phyloP scores from a whole-genome alignment of 2,113 vertebrate species.

The Tringa solitaria region DNA sequence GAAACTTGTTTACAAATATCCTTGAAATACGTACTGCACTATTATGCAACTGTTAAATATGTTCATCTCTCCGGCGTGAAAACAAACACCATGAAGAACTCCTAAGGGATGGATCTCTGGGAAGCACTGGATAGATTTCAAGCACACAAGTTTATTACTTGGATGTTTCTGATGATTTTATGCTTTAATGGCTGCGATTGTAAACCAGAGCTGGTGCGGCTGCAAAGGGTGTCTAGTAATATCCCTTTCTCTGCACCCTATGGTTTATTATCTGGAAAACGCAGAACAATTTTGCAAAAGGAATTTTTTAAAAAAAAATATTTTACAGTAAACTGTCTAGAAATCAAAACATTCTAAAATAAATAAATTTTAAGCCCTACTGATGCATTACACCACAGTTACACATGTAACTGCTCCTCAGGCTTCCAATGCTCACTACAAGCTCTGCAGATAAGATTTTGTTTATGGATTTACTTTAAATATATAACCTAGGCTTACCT shows the following conservation, averaged over 20 bases:
- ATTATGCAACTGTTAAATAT: not conserved
- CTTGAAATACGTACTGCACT: fast-evolving
- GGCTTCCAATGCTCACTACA: not conserved
- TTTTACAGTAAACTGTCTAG: not conserved
- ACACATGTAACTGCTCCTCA: not conserved
- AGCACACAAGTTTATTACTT: not conserved
- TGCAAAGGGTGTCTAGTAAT: not conserved
- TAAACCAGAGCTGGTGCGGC: not conserved
- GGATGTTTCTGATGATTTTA: not conserved
- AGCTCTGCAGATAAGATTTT: not conserved
- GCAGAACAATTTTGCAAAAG: not conserved
- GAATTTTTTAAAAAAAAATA: not conserved
- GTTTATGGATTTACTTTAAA: not conserved
- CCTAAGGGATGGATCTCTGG: not conserved
- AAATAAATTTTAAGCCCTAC: not conserved
- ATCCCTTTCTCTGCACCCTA: not conserved
- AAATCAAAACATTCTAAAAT: not conserved
- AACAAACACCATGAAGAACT: not conserved
- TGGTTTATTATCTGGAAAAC: not conserved
- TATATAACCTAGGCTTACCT: not conserved
- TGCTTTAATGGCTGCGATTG: not conserved
- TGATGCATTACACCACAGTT: no score
- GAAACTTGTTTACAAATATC: not conserved
- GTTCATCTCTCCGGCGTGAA: not conserved
- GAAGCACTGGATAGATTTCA: not conserved